These are phyloP conservation scores for Mantis religiosa DNA, from an alignment of 2,888 invertebrate species.

Conservation along the genomic window DNA sequence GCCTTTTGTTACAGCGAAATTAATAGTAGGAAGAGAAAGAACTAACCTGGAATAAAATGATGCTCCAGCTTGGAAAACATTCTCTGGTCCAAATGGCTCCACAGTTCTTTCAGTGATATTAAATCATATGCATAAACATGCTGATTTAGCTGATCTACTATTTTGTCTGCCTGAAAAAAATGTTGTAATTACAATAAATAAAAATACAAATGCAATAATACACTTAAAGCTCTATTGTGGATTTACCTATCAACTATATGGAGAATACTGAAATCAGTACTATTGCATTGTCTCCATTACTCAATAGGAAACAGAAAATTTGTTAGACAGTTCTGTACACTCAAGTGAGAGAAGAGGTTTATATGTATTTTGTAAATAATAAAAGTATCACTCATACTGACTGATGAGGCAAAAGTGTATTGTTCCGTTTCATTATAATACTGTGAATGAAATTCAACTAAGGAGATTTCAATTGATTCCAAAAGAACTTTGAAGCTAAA, in stretches of 20 bases:
- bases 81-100: constrained; percentile 82
- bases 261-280: no score
- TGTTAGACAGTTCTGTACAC: no score
- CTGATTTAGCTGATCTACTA: constrained; percentile 78
- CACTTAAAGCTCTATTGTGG: no score
- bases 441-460: background rate
- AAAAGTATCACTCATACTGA: no score
- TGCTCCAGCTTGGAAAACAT: constrained; percentile 86
- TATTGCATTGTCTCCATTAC: no score
- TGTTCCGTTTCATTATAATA: background rate
- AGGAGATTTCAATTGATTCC: no score
- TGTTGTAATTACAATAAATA: constrained; percentile 12
- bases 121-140: constrained; percentile 75
- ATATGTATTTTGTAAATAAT: no score
- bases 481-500: no score
- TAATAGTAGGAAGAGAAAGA: constrained; percentile 21
- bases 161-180: constrained; percentile 65
- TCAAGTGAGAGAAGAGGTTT: no score
- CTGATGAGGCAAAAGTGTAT: no score
- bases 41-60: constrained; percentile 68
- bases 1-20: background rate
- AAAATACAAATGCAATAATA: background rate
- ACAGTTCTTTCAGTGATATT: constrained; percentile 74
- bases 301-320: no score
- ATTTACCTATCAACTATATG: no score